These are phyloP conservation scores for Panagrolaimus sp. DNA, from an alignment of 1,140 invertebrate genomes.

Conservation along the genomic window DNA sequence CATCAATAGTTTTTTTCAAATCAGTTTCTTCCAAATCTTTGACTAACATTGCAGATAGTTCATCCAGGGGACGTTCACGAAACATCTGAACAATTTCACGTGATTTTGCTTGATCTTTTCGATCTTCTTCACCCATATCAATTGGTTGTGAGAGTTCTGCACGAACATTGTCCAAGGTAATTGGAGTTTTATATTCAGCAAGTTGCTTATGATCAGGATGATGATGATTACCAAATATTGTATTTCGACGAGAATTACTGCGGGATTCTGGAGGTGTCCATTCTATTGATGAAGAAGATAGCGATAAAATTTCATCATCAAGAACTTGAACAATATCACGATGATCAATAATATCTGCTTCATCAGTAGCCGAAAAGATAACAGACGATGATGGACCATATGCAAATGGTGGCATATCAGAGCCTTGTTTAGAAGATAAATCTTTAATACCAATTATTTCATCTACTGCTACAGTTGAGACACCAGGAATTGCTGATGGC, in stretches of 20 bases:
- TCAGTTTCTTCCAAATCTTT: slow-evolving; percentile 15
- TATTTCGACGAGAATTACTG: slow-evolving; percentile 24
- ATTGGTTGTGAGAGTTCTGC: slow-evolving; percentile 22
- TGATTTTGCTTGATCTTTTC: slow-evolving; percentile 29
- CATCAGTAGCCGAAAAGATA: slow-evolving; percentile 16
- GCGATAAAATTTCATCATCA: not conserved
- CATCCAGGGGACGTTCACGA: slow-evolving; percentile 3
- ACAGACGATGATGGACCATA: slow-evolving; percentile 24
- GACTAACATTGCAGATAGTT: not conserved
- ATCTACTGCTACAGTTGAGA: slow-evolving; percentile 12
- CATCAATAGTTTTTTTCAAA: slow-evolving; percentile 23
- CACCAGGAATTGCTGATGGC: not conserved
- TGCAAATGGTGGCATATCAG: not conserved
- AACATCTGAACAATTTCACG: slow-evolving; percentile 15
- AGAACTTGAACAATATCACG: not conserved
- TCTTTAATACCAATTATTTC: slow-evolving; percentile 17
- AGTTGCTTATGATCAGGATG: not conserved
- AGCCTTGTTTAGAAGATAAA: not conserved
- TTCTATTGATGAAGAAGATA: slow-evolving; percentile 18
- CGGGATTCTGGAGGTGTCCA: slow-evolving; percentile 38
- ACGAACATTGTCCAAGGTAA: slow-evolving; percentile 2
- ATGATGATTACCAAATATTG: slow-evolving; percentile 14
- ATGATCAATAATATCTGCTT: slow-evolving; percentile 15
- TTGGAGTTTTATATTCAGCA: not conserved
- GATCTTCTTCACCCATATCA: slow-evolving; percentile 34